Conservation (phyloP, 2,113 vertebrate species). For the Phycodurus eques region DNA sequence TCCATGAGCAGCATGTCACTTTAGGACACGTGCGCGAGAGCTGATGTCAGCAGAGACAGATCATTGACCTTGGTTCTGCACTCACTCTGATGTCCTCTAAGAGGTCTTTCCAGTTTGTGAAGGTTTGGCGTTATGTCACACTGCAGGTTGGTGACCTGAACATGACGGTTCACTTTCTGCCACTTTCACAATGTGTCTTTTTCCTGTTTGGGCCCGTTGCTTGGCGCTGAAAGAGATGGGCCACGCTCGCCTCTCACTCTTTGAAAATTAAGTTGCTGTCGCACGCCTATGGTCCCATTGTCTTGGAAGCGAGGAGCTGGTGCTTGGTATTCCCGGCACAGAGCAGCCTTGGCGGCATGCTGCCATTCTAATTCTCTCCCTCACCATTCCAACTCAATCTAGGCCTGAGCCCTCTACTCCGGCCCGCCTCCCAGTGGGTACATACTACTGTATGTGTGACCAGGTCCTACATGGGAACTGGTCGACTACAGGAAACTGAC, state of each 20-base stretch:
- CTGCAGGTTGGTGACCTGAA: not conserved
- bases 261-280: slow-evolving; percentile 66
- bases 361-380: slow-evolving; percentile 64
- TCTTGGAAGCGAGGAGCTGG: slow-evolving; percentile 42
- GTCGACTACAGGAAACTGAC: not conserved
- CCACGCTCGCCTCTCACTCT: slow-evolving; percentile 56
- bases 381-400: slow-evolving; percentile 66
- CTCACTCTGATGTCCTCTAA: not conserved
- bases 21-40: slow-evolving; percentile 50
- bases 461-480: not conserved
- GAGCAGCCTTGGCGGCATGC: slow-evolving; percentile 59
- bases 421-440: slow-evolving; percentile 34
- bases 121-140: not conserved
- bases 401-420: slow-evolving; percentile 17
- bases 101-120: not conserved
- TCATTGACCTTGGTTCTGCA: not conserved
- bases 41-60: slow-evolving; percentile 4
- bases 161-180: slow-evolving; percentile 55
- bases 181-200: slow-evolving; percentile 68
- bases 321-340: slow-evolving; percentile 77
- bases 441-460: slow-evolving; percentile 44
- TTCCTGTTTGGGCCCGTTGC: slow-evolving; percentile 50
- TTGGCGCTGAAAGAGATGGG: slow-evolving; percentile 61
- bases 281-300: slow-evolving; percentile 67
- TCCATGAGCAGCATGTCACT: slow-evolving; percentile 55